These are phyloP conservation scores for Drosophila trapezifrons DNA, from an alignment of 1,140 invertebrate genomes.

Conservation along the genomic window DNA sequence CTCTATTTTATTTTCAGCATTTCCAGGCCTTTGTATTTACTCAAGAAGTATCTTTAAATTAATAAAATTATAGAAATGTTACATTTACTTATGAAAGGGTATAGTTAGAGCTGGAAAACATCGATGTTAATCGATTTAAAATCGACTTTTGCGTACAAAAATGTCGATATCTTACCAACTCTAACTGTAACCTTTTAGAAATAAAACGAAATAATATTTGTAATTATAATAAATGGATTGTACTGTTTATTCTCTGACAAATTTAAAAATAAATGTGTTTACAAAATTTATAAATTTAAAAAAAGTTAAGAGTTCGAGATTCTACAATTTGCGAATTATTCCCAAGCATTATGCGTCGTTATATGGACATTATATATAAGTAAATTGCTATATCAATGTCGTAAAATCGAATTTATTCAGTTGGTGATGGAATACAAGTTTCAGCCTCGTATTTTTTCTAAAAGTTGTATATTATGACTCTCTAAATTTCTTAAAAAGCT, in stretches of 20 bases:
- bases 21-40: neutral
- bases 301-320: no score
- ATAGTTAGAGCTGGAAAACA: neutral
- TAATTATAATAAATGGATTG: neutral
- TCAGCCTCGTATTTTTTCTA: neutral
- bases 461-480: neutral
- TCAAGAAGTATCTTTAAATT: neutral
- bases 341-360: neutral
- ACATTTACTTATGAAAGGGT: no score
- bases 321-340: no score
- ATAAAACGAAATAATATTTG: neutral
- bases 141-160: neutral
- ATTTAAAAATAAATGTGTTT: no score
- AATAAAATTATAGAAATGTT: no score
- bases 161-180: neutral
- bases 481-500: neutral
- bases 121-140: neutral
- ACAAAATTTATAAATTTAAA: no score
- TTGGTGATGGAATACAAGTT: slow-evolving; percentile 2
- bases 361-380: neutral
- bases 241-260: neutral
- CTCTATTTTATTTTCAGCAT: neutral
- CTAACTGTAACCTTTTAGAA: no score
- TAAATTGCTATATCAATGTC: neutral
- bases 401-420: neutral